Base-by-base conservation (phyloP, 1,140 invertebrate species). In the Ylistrum balloti region DNA sequence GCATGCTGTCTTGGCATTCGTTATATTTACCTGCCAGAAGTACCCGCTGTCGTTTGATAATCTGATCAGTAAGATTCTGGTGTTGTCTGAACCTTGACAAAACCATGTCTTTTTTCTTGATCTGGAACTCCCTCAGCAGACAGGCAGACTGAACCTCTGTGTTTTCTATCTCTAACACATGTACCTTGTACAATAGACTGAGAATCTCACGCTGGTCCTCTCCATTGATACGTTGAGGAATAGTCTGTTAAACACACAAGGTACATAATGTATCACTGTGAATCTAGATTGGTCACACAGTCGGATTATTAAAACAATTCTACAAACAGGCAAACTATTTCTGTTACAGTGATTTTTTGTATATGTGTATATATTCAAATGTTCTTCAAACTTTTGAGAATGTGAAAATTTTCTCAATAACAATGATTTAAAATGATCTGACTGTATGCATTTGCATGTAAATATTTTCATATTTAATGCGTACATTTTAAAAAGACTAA, bases 141-240 rank as follows among this genome's bases (percentile, higher is more conserved):
- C 98, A 97, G 94, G 98, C 98, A 13, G 98, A 98, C 96, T 99
- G 98, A 91, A 99, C 97, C 93, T 98, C 98, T 95, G 98, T 97
- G 96, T 98, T 99, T 95, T 99, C 98, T 0, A 98, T 98, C 96
- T 99, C 98, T 35, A 99, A 96, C 96, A 99, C 98, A 95, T 99
- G 98, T 10, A 99, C 96, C 92, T 98, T 97, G 94, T 98, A 98
- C 93, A 99, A 97, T 33, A 99, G 96, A 17, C 97, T 97, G 28
- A 99, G 96, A 41, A 99, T 97, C 93, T 99, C 98, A 86, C 98
- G 97, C 95, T 99, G 98, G 90, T 98, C 98, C 85, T 98, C 98
- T 87, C 98, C 98, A 93, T 97, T 98, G 56, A 98, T 97, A 89
- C 97, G 97, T 45, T 97, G 97, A 22, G 98, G 98, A 56, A 99